Conservation (phyloP, 2,797 vertebrate genomes). For the Fringilla coelebs region DNA sequence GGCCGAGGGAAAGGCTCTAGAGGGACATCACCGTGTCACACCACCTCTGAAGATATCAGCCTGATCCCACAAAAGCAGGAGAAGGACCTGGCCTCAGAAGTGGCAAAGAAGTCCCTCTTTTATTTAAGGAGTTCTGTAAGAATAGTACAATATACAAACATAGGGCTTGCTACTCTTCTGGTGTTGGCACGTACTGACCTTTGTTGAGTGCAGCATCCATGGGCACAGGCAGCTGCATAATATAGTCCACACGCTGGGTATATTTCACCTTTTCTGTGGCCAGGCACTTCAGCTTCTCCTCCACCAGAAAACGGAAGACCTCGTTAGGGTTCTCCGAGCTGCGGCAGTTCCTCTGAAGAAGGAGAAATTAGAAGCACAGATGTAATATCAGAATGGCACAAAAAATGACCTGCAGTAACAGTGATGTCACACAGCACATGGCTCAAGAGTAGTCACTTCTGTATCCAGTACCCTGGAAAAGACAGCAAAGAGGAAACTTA, state of each 20-base stretch:
- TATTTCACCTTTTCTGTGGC: conserved; percentile 97
- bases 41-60: not conserved
- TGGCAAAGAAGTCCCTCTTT: not conserved
- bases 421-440: not conserved
- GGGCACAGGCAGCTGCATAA: conserved; percentile 94
- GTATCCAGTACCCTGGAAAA: not conserved
- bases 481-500: not conserved
- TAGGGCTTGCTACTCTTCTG: not conserved
- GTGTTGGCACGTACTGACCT: conserved; percentile 50
- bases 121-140: not conserved
- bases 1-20: not conserved
- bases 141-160: not conserved
- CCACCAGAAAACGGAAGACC: conserved; percentile 96
- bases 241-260: conserved; percentile 97
- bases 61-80: not conserved
- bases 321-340: conserved; percentile 94
- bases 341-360: conserved; percentile 92
- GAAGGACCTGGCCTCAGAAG: not conserved
- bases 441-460: not conserved
- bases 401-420: not conserved
- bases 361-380: not conserved
- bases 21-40: not conserved
- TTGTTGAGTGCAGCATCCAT: conserved; percentile 97
- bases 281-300: conserved; percentile 96
- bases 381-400: not conserved